These are phyloP conservation scores for Odontamblyopus rebecca DNA, from an alignment of 2,797 vertebrate species.

Conservation along the genomic window DNA sequence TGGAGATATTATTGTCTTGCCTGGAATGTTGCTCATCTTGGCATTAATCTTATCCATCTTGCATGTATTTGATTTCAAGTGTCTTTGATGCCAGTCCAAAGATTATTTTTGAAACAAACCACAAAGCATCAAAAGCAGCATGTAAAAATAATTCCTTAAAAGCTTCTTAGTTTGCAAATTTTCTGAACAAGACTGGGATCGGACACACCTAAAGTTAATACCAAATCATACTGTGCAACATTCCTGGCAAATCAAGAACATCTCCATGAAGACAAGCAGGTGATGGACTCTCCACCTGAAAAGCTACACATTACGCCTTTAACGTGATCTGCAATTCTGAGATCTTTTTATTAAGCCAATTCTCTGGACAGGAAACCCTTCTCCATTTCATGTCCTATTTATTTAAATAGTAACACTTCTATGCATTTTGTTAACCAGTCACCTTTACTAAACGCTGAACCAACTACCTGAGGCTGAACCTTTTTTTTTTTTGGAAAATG, in stretches of 20 bases:
- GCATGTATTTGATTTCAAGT: neutral
- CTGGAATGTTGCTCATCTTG: neutral
- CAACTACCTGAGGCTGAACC: neutral
- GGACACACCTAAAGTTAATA: neutral
- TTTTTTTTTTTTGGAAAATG: neutral
- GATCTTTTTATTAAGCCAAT: too few relatives aligned
- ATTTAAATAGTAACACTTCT: too few relatives aligned
- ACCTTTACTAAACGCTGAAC: neutral
- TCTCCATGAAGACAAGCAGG: neutral
- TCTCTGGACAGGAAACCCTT: too few relatives aligned
- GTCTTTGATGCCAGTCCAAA: neutral
- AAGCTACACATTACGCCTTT: neutral
- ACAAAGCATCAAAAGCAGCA: neutral
- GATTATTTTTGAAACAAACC: neutral
- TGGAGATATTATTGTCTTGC: neutral
- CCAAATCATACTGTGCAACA: neutral
- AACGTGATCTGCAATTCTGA: too few relatives aligned
- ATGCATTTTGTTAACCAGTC: neutral
- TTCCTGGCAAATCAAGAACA: neutral
- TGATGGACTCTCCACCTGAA: neutral
- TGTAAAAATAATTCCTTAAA: neutral
- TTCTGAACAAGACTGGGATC: too few relatives aligned
- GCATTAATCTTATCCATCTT: too few relatives aligned
- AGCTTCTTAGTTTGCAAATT: too few relatives aligned
- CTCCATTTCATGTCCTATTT: too few relatives aligned